Percentiles rank a stretch among this genome's conserved stretches.
Conservation (phyloP, 2,888 invertebrate species). For the Teinopalpus imperialis region DNA sequence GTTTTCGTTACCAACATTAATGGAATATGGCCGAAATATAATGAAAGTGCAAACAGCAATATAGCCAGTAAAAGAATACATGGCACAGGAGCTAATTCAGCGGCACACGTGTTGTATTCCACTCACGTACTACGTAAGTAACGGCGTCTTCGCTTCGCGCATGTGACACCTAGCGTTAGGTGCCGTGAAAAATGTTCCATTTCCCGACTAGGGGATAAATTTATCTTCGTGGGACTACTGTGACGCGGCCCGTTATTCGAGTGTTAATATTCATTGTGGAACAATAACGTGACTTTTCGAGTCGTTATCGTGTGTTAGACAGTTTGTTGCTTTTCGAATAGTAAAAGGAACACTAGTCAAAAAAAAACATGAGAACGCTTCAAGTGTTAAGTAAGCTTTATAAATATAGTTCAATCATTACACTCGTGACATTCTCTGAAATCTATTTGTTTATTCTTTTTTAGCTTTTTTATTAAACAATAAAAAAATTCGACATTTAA, state of each 20-base stretch:
- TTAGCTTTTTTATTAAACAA: slow-evolving; percentile 56
- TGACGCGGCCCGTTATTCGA: slow-evolving; percentile 60
- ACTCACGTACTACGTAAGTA: slow-evolving; percentile 66
- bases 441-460: slow-evolving; percentile 17
- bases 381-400: not conserved
- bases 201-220: slow-evolving; percentile 71
- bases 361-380: not conserved
- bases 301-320: slow-evolving; percentile 29
- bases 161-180: slow-evolving; percentile 75
- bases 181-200: slow-evolving; percentile 78
- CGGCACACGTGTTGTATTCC: slow-evolving; percentile 58
- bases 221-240: slow-evolving; percentile 74
- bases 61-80: slow-evolving; percentile 51
- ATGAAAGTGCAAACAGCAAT: slow-evolving; percentile 50
- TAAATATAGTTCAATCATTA: slow-evolving; percentile 11
- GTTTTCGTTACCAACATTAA: slow-evolving; percentile 23
- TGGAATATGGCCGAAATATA: slow-evolving; percentile 34
- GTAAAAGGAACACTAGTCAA: not conserved
- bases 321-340: not conserved
- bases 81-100: slow-evolving; percentile 57
- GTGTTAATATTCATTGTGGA: slow-evolving; percentile 78
- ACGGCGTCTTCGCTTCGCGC: slow-evolving; percentile 72
- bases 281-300: slow-evolving; percentile 36
- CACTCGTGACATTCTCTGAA: not conserved
- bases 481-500: slow-evolving; percentile 69